phyloP scores from a whole-genome alignment of 2,113 vertebrate genomes.

The Oreotrochilus melanogaster region DNA sequence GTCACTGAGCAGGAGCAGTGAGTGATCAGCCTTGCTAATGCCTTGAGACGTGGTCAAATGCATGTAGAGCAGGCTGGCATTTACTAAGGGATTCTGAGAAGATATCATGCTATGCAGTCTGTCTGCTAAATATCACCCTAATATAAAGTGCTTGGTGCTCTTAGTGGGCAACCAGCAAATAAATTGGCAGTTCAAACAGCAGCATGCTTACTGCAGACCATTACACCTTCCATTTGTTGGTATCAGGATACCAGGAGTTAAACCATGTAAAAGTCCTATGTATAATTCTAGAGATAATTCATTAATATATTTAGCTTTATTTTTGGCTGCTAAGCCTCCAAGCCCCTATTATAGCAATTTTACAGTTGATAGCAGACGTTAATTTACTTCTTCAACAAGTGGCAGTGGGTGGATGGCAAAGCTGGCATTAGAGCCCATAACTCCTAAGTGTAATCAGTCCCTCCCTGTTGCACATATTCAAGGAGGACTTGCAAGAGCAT shows the following conservation, averaged over 20 bases:
- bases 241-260: neutral
- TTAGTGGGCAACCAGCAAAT: neutral
- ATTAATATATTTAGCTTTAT: slow-evolving; percentile 41
- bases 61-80: neutral
- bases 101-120: neutral
- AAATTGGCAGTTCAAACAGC: neutral
- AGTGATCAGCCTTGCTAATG: neutral
- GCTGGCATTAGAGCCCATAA: neutral
- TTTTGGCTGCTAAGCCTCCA: slow-evolving; percentile 16
- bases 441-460: neutral
- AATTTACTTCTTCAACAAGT: slow-evolving; percentile 44
- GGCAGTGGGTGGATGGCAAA: slow-evolving; percentile 22
- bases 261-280: neutral
- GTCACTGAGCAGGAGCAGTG: neutral
- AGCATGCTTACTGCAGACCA: neutral
- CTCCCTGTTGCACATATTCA: neutral
- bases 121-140: neutral
- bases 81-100: neutral
- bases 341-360: slow-evolving; percentile 34
- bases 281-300: neutral
- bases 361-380: slow-evolving; percentile 60
- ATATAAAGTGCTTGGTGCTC: neutral
- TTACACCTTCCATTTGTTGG: neutral
- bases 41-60: neutral
- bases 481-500: neutral